Base-by-base conservation (phyloP, 2,888 invertebrate species). In the Melanotus villosus region DNA sequence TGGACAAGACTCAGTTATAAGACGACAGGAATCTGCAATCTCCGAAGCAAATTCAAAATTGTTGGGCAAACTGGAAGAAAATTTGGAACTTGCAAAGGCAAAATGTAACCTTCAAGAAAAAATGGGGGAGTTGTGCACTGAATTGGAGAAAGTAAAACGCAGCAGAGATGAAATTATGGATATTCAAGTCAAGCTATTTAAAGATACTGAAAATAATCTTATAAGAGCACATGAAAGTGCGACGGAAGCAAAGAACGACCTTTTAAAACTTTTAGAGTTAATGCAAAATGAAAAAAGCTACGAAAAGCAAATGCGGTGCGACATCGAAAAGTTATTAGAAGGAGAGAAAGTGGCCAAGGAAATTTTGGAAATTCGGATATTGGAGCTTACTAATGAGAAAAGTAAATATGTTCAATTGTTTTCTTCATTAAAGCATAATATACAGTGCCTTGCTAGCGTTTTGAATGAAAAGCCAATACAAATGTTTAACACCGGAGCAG, bases 161-260 rank as follows among this genome's bases (percentile, higher is more conserved):
- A 75, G 74, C 9, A 73, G 77, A 9, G 77, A 78, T 23, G 79
- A 80, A 50, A 76, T 81, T 30, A 18, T 80, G 2, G 76, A 81
- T 59, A 70, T 74, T 2, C 79, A 80, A 63, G 75, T 75, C 4
- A 77, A 77, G 66, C 74, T 78, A 16, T 76, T 79, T 69, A 77
- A 80, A 64, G 79, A 82, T 59, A 80, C 79, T 0, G 80, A 81
- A 58, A 64, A 68, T 43, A 79, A 76, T 50, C 72, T 80, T 16
- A 41, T 76, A 16, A 67, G 75, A 21, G 80, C 79, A 0, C 81
- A 80, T 26, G 74, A 78, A 68, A 76, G 74, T 41, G 74, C 77
- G 1, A 68, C 78, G 3, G 78, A 77, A 16, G 73, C 77, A 9
- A 79, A 78, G 63, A 76, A 74, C 9, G 77, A 79, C 30, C 68